Percentiles rank a stretch among this genome's conserved stretches.
Conservation (phyloP, 2,113 vertebrate species). For the Nettapus auritus region DNA sequence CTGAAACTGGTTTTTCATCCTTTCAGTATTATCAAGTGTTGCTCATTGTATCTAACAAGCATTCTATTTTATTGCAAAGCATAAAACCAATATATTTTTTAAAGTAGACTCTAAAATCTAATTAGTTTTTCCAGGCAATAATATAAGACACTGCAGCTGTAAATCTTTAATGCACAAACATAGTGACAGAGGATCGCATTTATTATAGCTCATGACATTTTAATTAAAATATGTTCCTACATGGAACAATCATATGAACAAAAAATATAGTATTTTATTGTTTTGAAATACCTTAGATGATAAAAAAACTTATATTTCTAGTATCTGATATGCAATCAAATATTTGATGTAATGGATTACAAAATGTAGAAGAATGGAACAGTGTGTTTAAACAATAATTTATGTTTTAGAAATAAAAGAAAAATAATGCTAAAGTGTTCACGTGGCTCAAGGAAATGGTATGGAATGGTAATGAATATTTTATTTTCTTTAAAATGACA, state of each 20-base stretch:
- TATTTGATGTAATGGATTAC: neutral
- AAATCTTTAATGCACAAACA: neutral
- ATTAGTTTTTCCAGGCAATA: neutral
- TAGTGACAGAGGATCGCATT: neutral
- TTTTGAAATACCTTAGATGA: neutral
- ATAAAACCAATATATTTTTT: neutral
- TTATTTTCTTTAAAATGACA: neutral
- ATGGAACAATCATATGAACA: neutral
- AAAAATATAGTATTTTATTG: neutral
- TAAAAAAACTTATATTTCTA: neutral
- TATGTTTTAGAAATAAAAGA: neutral
- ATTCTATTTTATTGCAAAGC: neutral
- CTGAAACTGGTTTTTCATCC: conserved; percentile 2
- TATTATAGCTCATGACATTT: neutral
- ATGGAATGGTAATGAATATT: neutral
- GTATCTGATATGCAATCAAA: neutral
- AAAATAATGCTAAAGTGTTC: neutral
- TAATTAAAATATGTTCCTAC: conserved; percentile 4
- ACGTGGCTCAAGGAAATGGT: neutral
- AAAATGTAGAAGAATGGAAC: neutral
- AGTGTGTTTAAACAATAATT: neutral
- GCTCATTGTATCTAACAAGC: neutral
- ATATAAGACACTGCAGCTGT: neutral
- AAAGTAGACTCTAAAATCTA: neutral
- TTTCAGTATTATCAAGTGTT: neutral